These are phyloP conservation scores for Stomatorhinus walkeri DNA, from an alignment of 2,797 vertebrate genomes.

Conservation along the genomic window DNA sequence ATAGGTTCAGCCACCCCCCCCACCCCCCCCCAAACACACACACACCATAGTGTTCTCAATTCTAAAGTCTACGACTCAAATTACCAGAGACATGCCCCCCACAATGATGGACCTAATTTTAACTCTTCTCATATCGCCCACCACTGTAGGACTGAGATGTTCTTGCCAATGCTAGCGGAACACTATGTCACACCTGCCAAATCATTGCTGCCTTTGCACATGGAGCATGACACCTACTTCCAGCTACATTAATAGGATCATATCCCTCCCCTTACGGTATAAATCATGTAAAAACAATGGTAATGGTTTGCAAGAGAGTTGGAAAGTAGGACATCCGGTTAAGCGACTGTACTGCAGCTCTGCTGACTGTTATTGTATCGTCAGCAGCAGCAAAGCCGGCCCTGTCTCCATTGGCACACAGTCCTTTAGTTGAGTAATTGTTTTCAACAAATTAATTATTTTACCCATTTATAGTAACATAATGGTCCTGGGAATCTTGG, in stretches of 20 bases:
- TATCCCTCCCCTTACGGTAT: not conserved
- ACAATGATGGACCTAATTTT: not conserved
- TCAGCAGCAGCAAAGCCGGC: not conserved
- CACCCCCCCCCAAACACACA: not conserved
- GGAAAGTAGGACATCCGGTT: not conserved
- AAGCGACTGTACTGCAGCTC: not conserved
- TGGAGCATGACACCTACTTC: not conserved
- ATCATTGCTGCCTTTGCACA: not conserved
- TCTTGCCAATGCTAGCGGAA: not conserved
- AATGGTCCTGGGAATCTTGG: not conserved
- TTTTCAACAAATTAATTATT: constrained; percentile 8
- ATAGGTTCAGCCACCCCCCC: not conserved
- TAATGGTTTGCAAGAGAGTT: not conserved
- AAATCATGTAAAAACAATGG: not conserved
- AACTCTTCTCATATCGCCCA: not conserved
- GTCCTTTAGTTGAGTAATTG: not conserved
- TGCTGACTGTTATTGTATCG: not conserved
- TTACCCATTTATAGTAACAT: constrained; percentile 3
- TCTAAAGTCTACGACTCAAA: not conserved
- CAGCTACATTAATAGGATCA: not conserved
- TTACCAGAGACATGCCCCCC: constrained; percentile 4
- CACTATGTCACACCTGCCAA: constrained; percentile 3
- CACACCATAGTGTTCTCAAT: not conserved
- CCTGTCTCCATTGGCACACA: not conserved
- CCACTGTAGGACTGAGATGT: not conserved